Evolutionary conservation across 2,113 vertebrate species (phyloP).

Genomic region (Orycteropus afer): DNA sequence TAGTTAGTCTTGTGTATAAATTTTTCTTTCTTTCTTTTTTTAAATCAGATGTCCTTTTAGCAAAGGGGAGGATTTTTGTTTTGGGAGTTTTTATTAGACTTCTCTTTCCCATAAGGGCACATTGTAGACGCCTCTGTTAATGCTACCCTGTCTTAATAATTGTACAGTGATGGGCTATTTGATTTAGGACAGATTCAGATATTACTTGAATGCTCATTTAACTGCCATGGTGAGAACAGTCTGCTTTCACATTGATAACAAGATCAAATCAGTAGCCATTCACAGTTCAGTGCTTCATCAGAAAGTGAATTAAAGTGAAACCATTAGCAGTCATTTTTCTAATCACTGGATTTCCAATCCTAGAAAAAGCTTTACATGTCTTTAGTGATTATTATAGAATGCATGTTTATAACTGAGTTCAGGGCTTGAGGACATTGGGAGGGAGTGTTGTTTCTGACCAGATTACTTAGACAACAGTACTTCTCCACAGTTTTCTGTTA

Average conservation of each 20-base stretch:
- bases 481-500: constrained; percentile 73
- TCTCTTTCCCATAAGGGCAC: not conserved
- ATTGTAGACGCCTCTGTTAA: constrained; percentile 14
- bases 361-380: constrained; percentile 39
- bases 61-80: not conserved
- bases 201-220: constrained; percentile 81
- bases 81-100: constrained; percentile 30
- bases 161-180: constrained; percentile 44
- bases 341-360: constrained; percentile 64
- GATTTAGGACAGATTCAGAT: constrained; percentile 76
- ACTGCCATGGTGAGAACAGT: constrained; percentile 59
- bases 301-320: constrained; percentile 72
- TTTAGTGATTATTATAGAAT: constrained; percentile 56
- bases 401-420: constrained; percentile 60
- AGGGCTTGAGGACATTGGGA: constrained; percentile 14
- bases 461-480: constrained; percentile 67
- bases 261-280: constrained; percentile 71
- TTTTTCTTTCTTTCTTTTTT: too few species aligned
- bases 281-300: constrained; percentile 68
- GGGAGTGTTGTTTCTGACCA: constrained; percentile 21
- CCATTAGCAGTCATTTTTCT: constrained; percentile 56
- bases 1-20: not conserved
- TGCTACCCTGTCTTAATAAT: constrained; percentile 38
- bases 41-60: not conserved
- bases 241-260: constrained; percentile 75